phyloP scores from a whole-genome alignment of 2,888 invertebrate species.

The Physocephala rufipes region DNA sequence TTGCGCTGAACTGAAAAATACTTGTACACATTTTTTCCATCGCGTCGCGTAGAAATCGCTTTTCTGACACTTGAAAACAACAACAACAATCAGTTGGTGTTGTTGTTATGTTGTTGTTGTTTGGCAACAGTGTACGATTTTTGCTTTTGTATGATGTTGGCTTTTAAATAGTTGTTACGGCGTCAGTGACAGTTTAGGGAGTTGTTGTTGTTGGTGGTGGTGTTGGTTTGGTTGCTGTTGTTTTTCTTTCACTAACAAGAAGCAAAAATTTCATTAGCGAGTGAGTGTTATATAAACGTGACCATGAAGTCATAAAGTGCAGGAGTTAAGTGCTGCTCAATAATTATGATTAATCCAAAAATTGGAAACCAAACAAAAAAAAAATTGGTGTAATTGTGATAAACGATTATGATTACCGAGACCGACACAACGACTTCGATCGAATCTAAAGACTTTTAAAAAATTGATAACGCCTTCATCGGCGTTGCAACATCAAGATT shows the following conservation, averaged over 20 bases:
- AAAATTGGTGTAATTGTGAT: no score
- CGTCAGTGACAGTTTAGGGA: not conserved
- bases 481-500: no score
- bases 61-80: slow-evolving; percentile 20
- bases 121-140: not conserved
- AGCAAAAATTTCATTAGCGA: slow-evolving; percentile 12
- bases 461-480: no score
- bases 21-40: not conserved
- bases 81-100: no score
- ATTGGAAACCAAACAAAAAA: no score
- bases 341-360: no score
- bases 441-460: no score
- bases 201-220: not conserved
- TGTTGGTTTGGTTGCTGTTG: not conserved
- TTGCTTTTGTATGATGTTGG: slow-evolving; percentile 6
- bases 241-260: no score
- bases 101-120: not conserved
- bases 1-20: not conserved
- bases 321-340: no score
- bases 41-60: slow-evolving; percentile 14
- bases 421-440: no score
- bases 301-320: not conserved
- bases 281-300: no score
- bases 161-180: slow-evolving; percentile 2
- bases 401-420: no score